A percentile compares a stretch with the other conserved stretches of the same genome.
Evolutionary conservation across 2,113 vertebrate genomes (phyloP).

Genomic region (Podocnemis expansa): DNA sequence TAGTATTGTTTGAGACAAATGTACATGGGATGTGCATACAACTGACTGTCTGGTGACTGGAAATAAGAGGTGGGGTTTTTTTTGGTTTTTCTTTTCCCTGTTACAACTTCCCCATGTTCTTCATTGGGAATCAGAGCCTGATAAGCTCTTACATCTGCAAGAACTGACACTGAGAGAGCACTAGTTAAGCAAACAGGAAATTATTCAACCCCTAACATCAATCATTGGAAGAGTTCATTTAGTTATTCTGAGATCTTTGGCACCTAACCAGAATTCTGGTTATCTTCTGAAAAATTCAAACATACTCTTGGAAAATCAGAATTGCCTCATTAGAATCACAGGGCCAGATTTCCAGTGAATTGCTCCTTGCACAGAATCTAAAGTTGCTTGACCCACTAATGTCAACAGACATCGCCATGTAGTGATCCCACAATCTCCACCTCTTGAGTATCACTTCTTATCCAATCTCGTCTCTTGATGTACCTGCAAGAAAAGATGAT

Average conservation of each 20-base stretch:
- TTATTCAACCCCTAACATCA: rapidly evolving
- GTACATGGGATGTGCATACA: background rate
- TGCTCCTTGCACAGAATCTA: background rate
- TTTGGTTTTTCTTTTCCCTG: background rate
- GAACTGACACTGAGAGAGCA: background rate
- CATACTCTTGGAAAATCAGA: background rate
- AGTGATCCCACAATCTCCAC: background rate
- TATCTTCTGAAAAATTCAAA: background rate
- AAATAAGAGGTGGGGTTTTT: too few relatives aligned
- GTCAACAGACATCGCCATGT: background rate
- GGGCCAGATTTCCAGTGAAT: background rate
- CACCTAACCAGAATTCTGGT: background rate
- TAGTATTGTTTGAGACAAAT: background rate
- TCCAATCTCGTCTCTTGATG: background rate
- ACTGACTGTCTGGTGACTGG: background rate
- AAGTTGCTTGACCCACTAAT: background rate
- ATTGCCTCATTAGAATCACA: background rate
- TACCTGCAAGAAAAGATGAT: background rate
- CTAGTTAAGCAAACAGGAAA: background rate
- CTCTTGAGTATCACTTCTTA: background rate
- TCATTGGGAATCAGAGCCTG: background rate
- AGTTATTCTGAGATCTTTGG: background rate
- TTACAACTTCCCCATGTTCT: background rate
- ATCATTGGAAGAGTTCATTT: background rate
- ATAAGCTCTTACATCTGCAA: background rate